These are phyloP conservation scores for Ahaetulla prasina DNA, from an alignment of 2,113 vertebrate genomes.

Conservation along the genomic window DNA sequence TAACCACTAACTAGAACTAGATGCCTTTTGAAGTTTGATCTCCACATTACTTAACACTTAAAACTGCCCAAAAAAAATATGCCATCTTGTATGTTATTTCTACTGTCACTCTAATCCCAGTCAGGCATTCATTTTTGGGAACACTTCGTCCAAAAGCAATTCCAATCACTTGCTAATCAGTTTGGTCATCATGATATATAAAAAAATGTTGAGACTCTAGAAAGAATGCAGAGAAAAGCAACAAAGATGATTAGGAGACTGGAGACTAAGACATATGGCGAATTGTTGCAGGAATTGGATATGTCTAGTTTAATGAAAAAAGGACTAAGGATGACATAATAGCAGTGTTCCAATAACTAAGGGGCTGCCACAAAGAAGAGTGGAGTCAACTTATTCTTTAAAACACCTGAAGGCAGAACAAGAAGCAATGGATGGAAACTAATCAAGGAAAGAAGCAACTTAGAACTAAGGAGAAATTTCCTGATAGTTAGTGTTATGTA, in stretches of 20 bases:
- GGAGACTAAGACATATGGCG: background rate
- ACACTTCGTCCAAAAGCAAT: background rate
- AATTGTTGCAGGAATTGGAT: background rate
- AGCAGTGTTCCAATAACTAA: background rate
- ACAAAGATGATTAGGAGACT: background rate
- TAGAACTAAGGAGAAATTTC: background rate
- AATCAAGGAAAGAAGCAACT: background rate
- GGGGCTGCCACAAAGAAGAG: background rate
- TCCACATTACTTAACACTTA: background rate
- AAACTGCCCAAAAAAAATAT: background rate
- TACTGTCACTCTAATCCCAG: background rate
- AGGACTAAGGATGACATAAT: background rate
- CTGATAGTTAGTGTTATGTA: background rate
- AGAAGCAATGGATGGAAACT: background rate
- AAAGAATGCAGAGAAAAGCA: background rate
- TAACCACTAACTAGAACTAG: background rate
- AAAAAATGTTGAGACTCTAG: background rate
- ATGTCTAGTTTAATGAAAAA: background rate
- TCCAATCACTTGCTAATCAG: background rate
- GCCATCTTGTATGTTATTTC: background rate
- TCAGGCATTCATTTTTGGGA: background rate
- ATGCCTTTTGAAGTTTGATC: background rate
- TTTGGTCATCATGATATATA: background rate
- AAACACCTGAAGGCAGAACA: background rate
- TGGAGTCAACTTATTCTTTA: background rate